Evolutionary conservation across 2,888 invertebrate species (phyloP).

Genomic region (Scrobipalpa atriplicella): DNA sequence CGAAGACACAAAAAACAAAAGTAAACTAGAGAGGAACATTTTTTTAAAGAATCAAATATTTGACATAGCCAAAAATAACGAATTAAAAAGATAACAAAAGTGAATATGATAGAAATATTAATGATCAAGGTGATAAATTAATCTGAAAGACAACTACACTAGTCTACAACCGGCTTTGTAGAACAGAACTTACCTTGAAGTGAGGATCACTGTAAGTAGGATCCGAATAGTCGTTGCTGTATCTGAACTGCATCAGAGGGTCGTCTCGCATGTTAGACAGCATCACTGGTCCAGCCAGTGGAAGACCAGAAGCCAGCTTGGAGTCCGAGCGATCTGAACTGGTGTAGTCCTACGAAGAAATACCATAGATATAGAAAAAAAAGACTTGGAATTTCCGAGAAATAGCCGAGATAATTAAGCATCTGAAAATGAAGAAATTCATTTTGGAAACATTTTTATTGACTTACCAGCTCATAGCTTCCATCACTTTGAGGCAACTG

Average conservation of each 20-base stretch:
- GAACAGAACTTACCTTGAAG: slow-evolving; percentile 72
- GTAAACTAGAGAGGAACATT: too few relatives aligned
- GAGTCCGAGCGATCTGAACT: slow-evolving; percentile 79
- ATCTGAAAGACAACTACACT: too few relatives aligned
- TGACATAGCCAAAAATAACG: too few relatives aligned
- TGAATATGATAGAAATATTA: background rate
- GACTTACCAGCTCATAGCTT: slow-evolving; percentile 87
- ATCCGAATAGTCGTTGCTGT: slow-evolving; percentile 90
- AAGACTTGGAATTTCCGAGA: too few relatives aligned
- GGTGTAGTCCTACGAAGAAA: slow-evolving; percentile 67
- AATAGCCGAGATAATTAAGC: too few relatives aligned
- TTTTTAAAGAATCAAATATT: too few relatives aligned
- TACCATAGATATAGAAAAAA: background rate
- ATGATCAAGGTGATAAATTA: too few relatives aligned
- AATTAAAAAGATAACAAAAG: background rate
- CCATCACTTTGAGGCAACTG: slow-evolving; percentile 93
- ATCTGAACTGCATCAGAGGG: slow-evolving; percentile 76
- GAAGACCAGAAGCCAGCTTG: slow-evolving; percentile 80
- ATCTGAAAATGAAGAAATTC: too few relatives aligned
- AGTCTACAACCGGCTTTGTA: too few relatives aligned
- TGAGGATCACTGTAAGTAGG: slow-evolving; percentile 84
- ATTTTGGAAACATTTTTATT: too few relatives aligned
- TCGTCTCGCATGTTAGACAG: slow-evolving; percentile 85
- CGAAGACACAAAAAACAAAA: too few relatives aligned
- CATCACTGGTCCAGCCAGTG: slow-evolving; percentile 90